Percentiles rank a stretch among this genome's conserved stretches.
Conservation (phyloP, 2,113 vertebrate genomes). For the Apeltes quadracus region DNA sequence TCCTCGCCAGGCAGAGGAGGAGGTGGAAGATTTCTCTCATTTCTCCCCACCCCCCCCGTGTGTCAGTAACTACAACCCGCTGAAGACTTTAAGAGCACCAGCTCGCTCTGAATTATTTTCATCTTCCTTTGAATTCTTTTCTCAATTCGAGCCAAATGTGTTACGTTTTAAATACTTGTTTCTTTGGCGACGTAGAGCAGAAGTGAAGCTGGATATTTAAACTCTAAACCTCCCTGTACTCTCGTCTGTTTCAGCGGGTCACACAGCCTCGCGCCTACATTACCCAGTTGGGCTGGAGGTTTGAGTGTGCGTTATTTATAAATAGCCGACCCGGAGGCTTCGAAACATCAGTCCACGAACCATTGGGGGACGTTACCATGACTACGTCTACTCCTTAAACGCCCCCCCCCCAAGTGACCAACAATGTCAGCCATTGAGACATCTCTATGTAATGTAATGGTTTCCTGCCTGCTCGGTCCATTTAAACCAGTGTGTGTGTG, state of each 20-base stretch:
- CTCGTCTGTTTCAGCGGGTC: not conserved
- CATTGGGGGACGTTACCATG: too few relatives aligned
- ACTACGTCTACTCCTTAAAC: too few relatives aligned
- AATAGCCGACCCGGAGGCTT: too few relatives aligned
- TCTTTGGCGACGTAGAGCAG: not conserved
- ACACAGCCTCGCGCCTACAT: not conserved
- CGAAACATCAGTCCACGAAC: too few relatives aligned
- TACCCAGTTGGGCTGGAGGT: not conserved
- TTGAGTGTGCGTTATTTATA: not conserved
- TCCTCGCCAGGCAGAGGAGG: conserved; percentile 59
- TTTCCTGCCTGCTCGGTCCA: conserved; percentile 44
- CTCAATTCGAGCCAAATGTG: not conserved
- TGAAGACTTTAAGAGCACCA: conserved; percentile 27
- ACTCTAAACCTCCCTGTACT: not conserved
- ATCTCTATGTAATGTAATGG: conserved; percentile 11
- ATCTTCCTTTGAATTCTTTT: not conserved
- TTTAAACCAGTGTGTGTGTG: conserved; percentile 13
- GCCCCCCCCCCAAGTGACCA: conserved; percentile 9
- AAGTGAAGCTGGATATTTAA: not conserved
- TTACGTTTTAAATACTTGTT: not conserved
- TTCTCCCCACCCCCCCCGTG: too few relatives aligned
- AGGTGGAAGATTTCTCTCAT: too few relatives aligned
- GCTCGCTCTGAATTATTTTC: not conserved
- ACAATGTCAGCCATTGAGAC: conserved; percentile 2
- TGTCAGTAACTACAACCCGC: too few relatives aligned